Evolutionary conservation across 2,888 invertebrate species (phyloP).

Genomic region (Drosophila mimetica): DNA sequence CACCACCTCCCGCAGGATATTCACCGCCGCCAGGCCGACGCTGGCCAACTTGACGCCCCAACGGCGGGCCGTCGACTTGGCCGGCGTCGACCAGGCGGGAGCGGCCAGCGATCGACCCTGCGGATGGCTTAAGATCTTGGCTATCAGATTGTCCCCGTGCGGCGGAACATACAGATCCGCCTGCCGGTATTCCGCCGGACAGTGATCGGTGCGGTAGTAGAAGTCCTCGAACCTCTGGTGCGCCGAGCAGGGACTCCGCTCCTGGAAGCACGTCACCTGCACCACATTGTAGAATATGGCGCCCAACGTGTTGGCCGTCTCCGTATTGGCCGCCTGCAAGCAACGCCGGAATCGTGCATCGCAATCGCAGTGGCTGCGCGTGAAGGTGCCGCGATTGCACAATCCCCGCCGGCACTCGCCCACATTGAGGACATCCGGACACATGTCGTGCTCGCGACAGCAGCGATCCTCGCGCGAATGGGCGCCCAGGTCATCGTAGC

Average conservation of each 20-base stretch:
- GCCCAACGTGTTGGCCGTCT: conserved; percentile 90
- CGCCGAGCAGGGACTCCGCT: conserved; percentile 87
- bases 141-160: conserved; percentile 78
- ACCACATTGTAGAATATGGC: conserved; percentile 91
- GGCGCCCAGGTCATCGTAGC: conserved; percentile 88
- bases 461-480: conserved; percentile 89
- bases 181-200: conserved; percentile 76
- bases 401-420: conserved; percentile 87
- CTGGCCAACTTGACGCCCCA: conserved; percentile 82
- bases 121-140: conserved; percentile 75
- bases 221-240: conserved; percentile 86
- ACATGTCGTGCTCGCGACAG: conserved; percentile 90
- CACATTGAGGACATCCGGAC: conserved; percentile 87
- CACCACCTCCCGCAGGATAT: conserved; percentile 81
- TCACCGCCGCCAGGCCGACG: conserved; percentile 82
- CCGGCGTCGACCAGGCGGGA: conserved; percentile 20
- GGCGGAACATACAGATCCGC: conserved; percentile 83
- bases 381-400: conserved; percentile 89
- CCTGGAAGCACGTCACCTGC: conserved; percentile 89
- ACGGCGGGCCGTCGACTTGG: conserved; percentile 70
- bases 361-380: conserved; percentile 90
- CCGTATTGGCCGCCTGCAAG: conserved; percentile 87
- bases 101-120: conserved; percentile 61
- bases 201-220: conserved; percentile 67
- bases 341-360: conserved; percentile 90